phyloP scores from a whole-genome alignment of 2,888 invertebrate genomes.

The Epinotia nisella region DNA sequence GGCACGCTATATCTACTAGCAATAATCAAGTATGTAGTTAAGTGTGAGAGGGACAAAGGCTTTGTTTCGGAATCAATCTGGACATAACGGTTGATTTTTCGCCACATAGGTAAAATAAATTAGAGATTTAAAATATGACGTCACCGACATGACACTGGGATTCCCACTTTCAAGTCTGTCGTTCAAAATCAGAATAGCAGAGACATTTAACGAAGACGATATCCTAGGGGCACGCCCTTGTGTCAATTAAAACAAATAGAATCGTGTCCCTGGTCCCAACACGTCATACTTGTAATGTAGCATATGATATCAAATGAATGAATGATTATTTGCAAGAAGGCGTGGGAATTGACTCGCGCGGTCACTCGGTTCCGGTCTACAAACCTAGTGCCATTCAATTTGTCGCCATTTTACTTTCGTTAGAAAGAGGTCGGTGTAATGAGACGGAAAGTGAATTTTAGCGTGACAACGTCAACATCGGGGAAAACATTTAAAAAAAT shows the following conservation, averaged over 20 bases:
- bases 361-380: slow-evolving; percentile 51
- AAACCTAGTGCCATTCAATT: slow-evolving; percentile 41
- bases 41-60: too few relatives aligned
- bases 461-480: background rate
- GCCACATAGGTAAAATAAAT: too few relatives aligned
- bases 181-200: background rate
- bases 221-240: background rate
- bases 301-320: slow-evolving; percentile 12
- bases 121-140: too few relatives aligned
- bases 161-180: background rate
- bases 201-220: too few relatives aligned
- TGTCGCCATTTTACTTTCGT: slow-evolving; percentile 40
- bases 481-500: background rate
- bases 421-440: slow-evolving; percentile 33
- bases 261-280: background rate
- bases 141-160: background rate
- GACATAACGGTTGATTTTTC: too few relatives aligned
- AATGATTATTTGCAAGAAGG: slow-evolving; percentile 17
- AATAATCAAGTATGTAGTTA: too few relatives aligned
- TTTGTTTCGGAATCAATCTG: too few relatives aligned
- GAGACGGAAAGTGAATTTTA: slow-evolving; percentile 29
- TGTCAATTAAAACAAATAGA: background rate
- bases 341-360: slow-evolving; percentile 45
- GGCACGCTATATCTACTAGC: too few relatives aligned
- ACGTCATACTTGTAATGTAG: background rate